Evolutionary conservation across 2,113 vertebrate species (phyloP).

Genomic region (Ptyas mucosa): DNA sequence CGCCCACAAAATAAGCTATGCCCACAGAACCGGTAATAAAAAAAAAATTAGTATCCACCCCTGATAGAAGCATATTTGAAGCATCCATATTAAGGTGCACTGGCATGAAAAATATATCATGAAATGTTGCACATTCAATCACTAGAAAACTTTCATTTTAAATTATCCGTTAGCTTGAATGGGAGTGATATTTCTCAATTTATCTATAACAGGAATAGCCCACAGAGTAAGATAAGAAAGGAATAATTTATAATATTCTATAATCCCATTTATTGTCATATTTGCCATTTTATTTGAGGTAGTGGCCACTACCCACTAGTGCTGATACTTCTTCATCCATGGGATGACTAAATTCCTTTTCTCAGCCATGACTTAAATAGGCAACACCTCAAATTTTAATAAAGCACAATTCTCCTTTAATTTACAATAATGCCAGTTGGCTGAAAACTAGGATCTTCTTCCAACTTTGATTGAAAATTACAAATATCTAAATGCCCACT

Average conservation of each 20-base stretch:
- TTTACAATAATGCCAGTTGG: not conserved
- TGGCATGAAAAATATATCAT: not conserved
- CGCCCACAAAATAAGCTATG: too few species aligned
- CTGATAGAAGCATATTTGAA: not conserved
- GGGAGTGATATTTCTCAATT: not conserved
- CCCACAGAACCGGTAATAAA: too few species aligned
- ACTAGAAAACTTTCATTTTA: not conserved
- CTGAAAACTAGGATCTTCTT: not conserved
- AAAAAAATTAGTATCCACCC: too few species aligned
- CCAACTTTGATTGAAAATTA: not conserved
- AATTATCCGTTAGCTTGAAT: not conserved
- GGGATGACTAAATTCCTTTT: not conserved
- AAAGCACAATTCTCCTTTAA: not conserved
- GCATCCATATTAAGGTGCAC: not conserved
- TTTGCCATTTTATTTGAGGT: not conserved
- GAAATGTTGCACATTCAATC: not conserved
- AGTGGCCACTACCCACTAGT: not conserved
- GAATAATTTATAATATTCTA: not conserved
- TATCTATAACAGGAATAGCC: not conserved
- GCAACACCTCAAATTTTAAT: not conserved
- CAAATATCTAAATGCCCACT: too few species aligned
- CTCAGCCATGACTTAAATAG: not conserved
- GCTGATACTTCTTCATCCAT: not conserved
- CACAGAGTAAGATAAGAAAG: not conserved
- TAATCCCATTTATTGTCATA: not conserved